phyloP scores from a whole-genome alignment of 1,140 invertebrate genomes.

The Papilio dardanus region DNA sequence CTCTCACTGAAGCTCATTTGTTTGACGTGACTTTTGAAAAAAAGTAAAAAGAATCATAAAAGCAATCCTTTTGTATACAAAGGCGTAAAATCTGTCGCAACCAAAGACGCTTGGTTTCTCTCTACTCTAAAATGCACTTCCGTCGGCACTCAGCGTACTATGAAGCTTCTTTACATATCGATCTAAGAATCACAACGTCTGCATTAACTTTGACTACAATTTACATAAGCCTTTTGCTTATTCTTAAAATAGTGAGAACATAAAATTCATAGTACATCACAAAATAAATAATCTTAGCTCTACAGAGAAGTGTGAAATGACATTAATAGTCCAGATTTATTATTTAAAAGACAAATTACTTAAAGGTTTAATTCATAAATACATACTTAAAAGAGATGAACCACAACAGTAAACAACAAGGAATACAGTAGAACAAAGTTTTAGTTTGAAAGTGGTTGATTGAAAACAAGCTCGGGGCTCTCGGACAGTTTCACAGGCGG shows the following conservation, averaged over 20 bases:
- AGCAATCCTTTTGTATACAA: slow-evolving; percentile 15
- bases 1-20: too few relatives aligned
- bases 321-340: too few relatives aligned
- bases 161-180: slow-evolving; percentile 20
- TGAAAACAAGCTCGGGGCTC: slow-evolving; percentile 33
- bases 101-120: slow-evolving; percentile 20
- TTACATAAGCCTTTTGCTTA: neutral
- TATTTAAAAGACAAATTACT: too few relatives aligned
- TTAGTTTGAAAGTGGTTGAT: slow-evolving; percentile 12
- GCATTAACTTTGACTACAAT: slow-evolving; percentile 24
- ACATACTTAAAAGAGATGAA: neutral
- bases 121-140: slow-evolving; percentile 17
- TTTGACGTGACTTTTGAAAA: too few relatives aligned
- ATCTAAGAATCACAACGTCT: slow-evolving; percentile 24
- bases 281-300: neutral
- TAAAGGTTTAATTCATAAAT: too few relatives aligned
- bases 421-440: slow-evolving; percentile 25
- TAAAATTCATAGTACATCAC: neutral
- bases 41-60: too few relatives aligned
- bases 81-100: slow-evolving; percentile 12
- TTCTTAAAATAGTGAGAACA: neutral
- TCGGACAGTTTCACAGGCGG: slow-evolving; percentile 27
- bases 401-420: neutral
- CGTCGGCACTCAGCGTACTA: slow-evolving; percentile 12
- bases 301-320: neutral